phyloP scores from a whole-genome alignment of 2,888 invertebrate genomes.

The Rhyacophila evoluta region DNA sequence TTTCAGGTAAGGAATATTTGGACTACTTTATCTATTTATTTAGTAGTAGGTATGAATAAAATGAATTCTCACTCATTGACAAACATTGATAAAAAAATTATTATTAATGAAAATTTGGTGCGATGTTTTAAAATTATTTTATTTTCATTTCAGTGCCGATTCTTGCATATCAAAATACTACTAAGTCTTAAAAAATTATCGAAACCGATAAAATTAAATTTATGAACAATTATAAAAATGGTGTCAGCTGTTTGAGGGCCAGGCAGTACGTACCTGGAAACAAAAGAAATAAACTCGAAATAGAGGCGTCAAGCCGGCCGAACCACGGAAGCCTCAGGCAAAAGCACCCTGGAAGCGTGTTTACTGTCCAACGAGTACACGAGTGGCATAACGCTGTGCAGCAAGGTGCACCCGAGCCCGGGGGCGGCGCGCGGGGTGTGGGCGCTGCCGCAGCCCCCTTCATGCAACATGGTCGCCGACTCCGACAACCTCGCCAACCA shows the following conservation, averaged over 20 bases:
- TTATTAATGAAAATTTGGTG: too few species aligned
- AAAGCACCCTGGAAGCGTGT: slow-evolving; percentile 16
- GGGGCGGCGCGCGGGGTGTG: slow-evolving; percentile 92
- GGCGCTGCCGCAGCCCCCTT: slow-evolving; percentile 85
- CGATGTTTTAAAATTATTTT: too few species aligned
- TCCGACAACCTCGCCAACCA: slow-evolving; percentile 67
- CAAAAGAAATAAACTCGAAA: neutral
- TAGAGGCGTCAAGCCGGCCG: neutral
- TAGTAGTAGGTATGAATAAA: too few species aligned
- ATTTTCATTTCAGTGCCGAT: too few species aligned
- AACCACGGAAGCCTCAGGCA: slow-evolving; percentile 12
- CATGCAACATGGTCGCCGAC: slow-evolving; percentile 83
- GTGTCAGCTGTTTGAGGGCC: neutral
- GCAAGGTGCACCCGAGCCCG: slow-evolving; percentile 84
- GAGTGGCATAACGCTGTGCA: slow-evolving; percentile 61
- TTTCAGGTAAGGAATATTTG: too few species aligned
- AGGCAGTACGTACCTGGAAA: neutral
- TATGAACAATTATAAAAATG: too few species aligned
- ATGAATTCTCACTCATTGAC: too few species aligned
- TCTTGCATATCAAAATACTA: too few species aligned
- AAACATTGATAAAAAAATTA: too few species aligned
- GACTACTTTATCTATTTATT: too few species aligned
- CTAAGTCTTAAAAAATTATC: too few species aligned
- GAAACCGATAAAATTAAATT: too few species aligned
- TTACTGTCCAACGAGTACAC: slow-evolving; percentile 2